Evolutionary conservation across 2,113 vertebrate species (phyloP).

Genomic region (Mustela nigripes): DNA sequence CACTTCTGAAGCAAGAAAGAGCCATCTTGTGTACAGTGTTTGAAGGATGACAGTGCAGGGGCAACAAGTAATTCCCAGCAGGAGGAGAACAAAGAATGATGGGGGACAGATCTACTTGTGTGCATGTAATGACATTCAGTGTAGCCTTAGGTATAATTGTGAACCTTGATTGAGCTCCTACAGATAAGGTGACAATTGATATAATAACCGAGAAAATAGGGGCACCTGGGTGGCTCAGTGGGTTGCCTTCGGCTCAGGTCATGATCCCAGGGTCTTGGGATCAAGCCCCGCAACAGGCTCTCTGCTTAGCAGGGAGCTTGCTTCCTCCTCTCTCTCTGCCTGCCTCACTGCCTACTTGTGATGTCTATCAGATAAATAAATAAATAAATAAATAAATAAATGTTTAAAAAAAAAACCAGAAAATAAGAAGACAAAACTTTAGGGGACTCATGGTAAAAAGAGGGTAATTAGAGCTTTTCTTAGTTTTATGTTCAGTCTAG

Average conservation of each 20-base stretch:
- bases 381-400: too few relatives aligned
- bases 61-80: background rate
- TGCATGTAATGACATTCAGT: background rate
- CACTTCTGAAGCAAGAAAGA: conserved; percentile 25
- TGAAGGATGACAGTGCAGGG: background rate
- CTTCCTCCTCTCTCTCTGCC: too few relatives aligned
- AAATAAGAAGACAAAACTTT: background rate
- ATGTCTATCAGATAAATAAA: too few relatives aligned
- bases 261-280: too few relatives aligned
- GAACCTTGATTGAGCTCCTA: background rate
- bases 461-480: background rate
- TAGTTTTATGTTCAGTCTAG: background rate
- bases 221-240: too few relatives aligned
- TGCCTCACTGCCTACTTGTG: too few relatives aligned
- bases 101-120: background rate
- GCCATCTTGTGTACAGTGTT: background rate
- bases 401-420: too few relatives aligned
- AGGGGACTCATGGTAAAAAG: background rate
- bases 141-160: background rate
- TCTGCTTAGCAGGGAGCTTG: too few relatives aligned
- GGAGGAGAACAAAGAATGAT: rapidly evolving
- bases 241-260: too few relatives aligned
- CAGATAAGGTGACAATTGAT: background rate
- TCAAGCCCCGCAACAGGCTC: too few relatives aligned
- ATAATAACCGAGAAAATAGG: background rate